Evolutionary conservation across 2,113 vertebrate species (phyloP).

Genomic region (Seriola aureovittata): DNA sequence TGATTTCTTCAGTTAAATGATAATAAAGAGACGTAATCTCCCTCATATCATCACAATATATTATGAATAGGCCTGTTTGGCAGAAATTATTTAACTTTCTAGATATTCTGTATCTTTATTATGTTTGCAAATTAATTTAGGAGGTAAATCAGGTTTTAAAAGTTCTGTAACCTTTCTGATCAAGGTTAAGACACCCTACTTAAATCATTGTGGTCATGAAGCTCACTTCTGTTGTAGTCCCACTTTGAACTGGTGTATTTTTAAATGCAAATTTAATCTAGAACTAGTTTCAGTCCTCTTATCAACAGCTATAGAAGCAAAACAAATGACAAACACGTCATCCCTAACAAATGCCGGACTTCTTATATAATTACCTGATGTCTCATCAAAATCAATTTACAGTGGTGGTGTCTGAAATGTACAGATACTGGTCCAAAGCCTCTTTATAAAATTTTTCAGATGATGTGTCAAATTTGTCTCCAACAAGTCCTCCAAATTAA

Average conservation of each 20-base stretch:
- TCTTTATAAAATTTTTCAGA: background rate
- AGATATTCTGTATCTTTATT: background rate
- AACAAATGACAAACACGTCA: background rate
- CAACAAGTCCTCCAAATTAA: no score
- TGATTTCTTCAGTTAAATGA: background rate
- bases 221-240: no score
- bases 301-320: background rate
- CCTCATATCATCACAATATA: no score
- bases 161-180: background rate
- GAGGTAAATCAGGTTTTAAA: background rate
- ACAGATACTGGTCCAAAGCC: background rate
- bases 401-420: no score
- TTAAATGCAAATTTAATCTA: background rate
- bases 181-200: no score
- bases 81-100: background rate
- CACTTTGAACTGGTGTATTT: background rate
- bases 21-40: background rate
- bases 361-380: no score
- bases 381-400: no score
- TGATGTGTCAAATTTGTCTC: no score
- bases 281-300: no score
- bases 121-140: background rate
- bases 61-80: background rate
- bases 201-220: no score
- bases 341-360: background rate